Conservation (phyloP, 2,113 vertebrate genomes). For the Vidua chalybeata region DNA sequence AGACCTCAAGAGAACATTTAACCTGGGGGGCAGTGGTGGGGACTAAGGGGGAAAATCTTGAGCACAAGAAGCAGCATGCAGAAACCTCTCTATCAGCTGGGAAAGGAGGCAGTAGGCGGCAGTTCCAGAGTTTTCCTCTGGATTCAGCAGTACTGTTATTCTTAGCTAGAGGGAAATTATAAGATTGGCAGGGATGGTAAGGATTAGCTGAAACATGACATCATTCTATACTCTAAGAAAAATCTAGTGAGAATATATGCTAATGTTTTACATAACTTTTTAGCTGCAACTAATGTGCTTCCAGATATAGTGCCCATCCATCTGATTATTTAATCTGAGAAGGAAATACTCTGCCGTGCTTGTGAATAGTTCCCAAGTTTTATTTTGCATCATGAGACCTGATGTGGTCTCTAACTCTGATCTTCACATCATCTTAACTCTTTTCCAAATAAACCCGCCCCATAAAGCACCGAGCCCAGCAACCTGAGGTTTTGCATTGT, state of each 20-base stretch:
- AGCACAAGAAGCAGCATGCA: neutral
- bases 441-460: neutral
- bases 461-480: fast-evolving
- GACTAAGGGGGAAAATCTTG: neutral
- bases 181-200: neutral
- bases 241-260: neutral
- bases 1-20: neutral
- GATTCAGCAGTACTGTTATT: neutral
- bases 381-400: neutral
- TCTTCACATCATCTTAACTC: neutral
- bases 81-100: neutral
- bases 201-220: neutral
- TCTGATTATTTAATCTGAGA: neutral
- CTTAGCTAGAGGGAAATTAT: neutral
- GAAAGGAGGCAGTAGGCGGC: neutral
- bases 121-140: neutral
- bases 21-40: neutral
- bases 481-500: fast-evolving
- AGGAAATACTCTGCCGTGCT: neutral
- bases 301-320: neutral
- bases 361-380: neutral
- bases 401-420: neutral
- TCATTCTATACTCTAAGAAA: neutral
- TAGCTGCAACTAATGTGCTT: neutral
- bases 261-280: neutral